Conservation (phyloP, 2,797 vertebrate species). For the Microcaecilia unicolor region DNA sequence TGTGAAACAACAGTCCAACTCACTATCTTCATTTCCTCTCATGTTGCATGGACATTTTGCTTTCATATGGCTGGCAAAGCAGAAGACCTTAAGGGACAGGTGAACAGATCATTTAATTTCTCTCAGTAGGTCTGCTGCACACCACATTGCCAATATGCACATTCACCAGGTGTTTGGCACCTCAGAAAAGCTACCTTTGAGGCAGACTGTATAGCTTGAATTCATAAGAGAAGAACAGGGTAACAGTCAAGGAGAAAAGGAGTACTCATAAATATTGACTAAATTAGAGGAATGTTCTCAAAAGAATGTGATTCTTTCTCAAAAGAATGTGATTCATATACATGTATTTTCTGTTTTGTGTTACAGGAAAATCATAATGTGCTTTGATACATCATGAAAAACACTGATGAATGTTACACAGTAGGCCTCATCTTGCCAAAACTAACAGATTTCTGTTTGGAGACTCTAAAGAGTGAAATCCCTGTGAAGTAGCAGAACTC, state of each 20-base stretch:
- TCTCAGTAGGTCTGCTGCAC: conserved; percentile 17
- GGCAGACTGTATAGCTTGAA: conserved; percentile 1
- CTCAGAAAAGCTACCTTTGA: conserved; percentile 5
- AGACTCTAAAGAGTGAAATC: conserved; percentile 39
- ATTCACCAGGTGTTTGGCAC: conserved; percentile 14
- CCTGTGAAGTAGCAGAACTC: conserved; percentile 37
- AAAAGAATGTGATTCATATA: conserved; percentile 48
- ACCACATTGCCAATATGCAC: conserved; percentile 15
- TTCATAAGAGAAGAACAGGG: conserved; percentile 19
- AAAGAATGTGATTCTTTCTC: no score
- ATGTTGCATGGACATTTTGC: conserved; percentile 30
- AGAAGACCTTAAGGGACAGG: conserved; percentile 44
- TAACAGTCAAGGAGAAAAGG: conserved; percentile 26
- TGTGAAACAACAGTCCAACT: conserved; percentile 33
- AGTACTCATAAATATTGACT: conserved; percentile 36
- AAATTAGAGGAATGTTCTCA: conserved; percentile 37
- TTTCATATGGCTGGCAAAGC: conserved; percentile 33
- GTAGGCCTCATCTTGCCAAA: conserved; percentile 33
- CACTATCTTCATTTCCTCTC: conserved; percentile 33
- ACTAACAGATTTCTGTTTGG: conserved; percentile 44
- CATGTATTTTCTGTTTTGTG: conserved; percentile 40
- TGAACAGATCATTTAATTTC: conserved; percentile 31
- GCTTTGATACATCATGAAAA: conserved; percentile 37
- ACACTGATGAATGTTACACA: conserved; percentile 41
- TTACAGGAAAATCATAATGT: conserved; percentile 41